Evolutionary conservation across 1,140 invertebrate genomes (phyloP).

Genomic region (Platyscapa corneri): DNA sequence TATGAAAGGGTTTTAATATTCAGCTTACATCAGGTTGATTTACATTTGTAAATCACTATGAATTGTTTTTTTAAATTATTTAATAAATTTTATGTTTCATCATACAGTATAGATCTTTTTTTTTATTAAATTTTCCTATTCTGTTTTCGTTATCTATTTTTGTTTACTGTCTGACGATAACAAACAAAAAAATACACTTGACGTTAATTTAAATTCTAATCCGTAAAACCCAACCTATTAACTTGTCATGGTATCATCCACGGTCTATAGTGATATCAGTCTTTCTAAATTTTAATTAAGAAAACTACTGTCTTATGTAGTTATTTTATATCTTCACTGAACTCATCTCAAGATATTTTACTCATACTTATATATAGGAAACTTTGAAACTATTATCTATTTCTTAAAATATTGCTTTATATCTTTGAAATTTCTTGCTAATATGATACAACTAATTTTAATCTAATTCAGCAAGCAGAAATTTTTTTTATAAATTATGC

Average conservation of each 20-base stretch:
- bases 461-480: constrained; percentile 1
- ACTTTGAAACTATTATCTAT: not conserved
- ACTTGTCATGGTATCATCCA: not conserved
- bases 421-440: not conserved
- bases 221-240: constrained; percentile 32
- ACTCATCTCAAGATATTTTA: not conserved
- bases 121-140: constrained; percentile 12
- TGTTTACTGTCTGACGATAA: constrained; percentile 29
- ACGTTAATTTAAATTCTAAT: constrained; percentile 44
- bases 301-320: not conserved
- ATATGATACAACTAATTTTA: not conserved
- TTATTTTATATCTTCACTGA: not conserved
- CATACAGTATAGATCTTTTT: constrained; percentile 15
- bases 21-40: constrained; percentile 58
- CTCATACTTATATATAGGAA: not conserved
- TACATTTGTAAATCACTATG: constrained; percentile 56
- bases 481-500: constrained; percentile 6
- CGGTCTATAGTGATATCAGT: too few species aligned
- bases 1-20: constrained; percentile 18
- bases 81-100: constrained; percentile 31
- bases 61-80: constrained; percentile 27
- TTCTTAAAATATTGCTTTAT: not conserved
- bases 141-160: constrained; percentile 4
- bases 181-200: constrained; percentile 10
- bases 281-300: not conserved